These are phyloP conservation scores for Steinernema carpocapsae DNA, from an alignment of 2,888 invertebrate species.

Conservation along the genomic window DNA sequence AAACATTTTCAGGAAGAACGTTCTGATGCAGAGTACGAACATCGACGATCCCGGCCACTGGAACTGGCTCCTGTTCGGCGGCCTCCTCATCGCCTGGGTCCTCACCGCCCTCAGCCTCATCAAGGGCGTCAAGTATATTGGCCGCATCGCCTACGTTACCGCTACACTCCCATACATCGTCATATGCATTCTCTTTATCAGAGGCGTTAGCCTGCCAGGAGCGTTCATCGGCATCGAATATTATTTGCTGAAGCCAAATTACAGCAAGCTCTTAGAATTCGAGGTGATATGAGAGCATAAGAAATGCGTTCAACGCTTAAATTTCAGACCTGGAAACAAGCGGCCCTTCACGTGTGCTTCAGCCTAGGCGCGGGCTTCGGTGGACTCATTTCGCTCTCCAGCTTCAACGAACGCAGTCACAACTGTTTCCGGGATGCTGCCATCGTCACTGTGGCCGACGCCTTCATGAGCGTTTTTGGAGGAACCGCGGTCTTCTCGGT, in stretches of 20 bases:
- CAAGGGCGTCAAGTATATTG: slow-evolving; percentile 37
- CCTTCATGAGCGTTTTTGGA: slow-evolving; percentile 44
- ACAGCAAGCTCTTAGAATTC: not conserved
- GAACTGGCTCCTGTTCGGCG: slow-evolving; percentile 9
- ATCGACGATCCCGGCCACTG: slow-evolving; percentile 26
- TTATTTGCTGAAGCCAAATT: slow-evolving; percentile 27
- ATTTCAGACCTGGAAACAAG: slow-evolving; percentile 40
- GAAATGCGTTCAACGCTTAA: not conserved
- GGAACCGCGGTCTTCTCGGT: slow-evolving; percentile 58
- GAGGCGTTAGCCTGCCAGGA: slow-evolving; percentile 34
- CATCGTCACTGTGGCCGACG: slow-evolving; percentile 37
- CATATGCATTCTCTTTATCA: slow-evolving; percentile 1
- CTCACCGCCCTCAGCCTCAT: slow-evolving; percentile 22
- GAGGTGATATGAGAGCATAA: not conserved
- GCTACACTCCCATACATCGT: slow-evolving; percentile 6
- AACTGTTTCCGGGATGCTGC: slow-evolving; percentile 39
- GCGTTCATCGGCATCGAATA: slow-evolving; percentile 22
- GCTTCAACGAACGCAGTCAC: slow-evolving; percentile 37
- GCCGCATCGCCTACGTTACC: slow-evolving; percentile 30
- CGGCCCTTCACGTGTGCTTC: slow-evolving; percentile 41
- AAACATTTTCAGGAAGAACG: not conserved
- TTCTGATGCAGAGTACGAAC: not conserved
- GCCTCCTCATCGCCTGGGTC: slow-evolving; percentile 23
- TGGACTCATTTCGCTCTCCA: slow-evolving; percentile 39
- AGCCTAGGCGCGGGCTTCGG: slow-evolving; percentile 41